A percentile compares a stretch with the other conserved stretches of the same genome.
Conservation (phyloP, 2,113 vertebrate genomes). For the Myotis yumanensis region DNA sequence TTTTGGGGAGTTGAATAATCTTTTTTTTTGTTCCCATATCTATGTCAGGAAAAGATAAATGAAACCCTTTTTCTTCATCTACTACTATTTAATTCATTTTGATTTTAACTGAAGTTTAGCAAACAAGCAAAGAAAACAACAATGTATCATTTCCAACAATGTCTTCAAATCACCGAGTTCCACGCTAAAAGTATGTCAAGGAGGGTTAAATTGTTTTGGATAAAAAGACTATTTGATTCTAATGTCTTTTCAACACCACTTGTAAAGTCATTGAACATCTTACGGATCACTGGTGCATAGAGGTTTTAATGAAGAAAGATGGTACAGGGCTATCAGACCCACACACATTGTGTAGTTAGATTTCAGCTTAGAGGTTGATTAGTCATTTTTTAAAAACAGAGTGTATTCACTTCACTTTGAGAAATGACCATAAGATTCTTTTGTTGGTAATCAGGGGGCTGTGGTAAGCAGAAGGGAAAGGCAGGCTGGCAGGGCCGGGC, state of each 20-base stretch:
- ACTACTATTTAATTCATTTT: background rate
- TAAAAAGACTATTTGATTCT: background rate
- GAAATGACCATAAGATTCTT: background rate
- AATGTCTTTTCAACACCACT: background rate
- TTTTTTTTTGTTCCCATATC: background rate
- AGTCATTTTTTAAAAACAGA: background rate
- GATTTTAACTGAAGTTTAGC: conserved; percentile 3
- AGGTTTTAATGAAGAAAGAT: conserved; percentile 3
- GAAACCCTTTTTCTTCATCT: background rate
- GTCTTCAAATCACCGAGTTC: background rate
- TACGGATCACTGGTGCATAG: background rate
- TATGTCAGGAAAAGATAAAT: background rate
- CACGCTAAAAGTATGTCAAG: background rate
- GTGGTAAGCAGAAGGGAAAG: background rate
- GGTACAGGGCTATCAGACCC: background rate
- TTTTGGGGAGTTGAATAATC: background rate
- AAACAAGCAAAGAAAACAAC: background rate
- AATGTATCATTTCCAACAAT: background rate
- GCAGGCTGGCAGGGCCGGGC: rapidly evolving
- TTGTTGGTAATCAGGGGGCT: background rate
- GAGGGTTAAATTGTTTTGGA: background rate
- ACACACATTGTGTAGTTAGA: background rate
- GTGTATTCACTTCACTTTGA: background rate
- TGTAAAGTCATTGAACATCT: conserved; percentile 22
- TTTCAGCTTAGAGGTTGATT: background rate